A percentile compares a stretch with the other conserved stretches of the same genome.
phyloP scores from a whole-genome alignment of 2,888 invertebrate species.

The Tryphoninae sp. region DNA sequence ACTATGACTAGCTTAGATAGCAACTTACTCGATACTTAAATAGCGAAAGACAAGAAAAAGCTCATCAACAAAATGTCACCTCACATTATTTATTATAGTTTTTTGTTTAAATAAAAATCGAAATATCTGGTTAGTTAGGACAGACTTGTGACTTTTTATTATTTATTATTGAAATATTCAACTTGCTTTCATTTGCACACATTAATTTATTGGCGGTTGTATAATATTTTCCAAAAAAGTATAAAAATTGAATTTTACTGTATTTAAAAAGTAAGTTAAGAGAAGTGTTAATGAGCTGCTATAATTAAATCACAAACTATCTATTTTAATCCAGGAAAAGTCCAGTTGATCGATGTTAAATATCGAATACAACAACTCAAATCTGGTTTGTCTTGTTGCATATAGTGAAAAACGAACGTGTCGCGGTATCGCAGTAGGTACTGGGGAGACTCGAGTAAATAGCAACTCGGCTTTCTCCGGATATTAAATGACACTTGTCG shows the following conservation, averaged over 20 bases:
- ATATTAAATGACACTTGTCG: conserved; percentile 54
- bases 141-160: too few relatives aligned
- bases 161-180: too few relatives aligned
- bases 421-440: neutral
- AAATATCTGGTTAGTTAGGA: too few relatives aligned
- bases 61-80: neutral
- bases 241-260: neutral
- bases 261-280: neutral
- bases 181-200: too few relatives aligned
- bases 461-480: conserved; percentile 9
- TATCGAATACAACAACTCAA: too few relatives aligned
- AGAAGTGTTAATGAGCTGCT: neutral
- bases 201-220: too few relatives aligned
- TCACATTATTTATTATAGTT: too few relatives aligned
- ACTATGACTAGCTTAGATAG: neutral
- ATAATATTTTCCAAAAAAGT: neutral
- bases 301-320: too few relatives aligned
- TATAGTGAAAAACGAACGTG: neutral
- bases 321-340: too few relatives aligned
- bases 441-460: conserved; percentile 7
- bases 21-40: neutral
- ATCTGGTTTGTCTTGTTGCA: too few relatives aligned
- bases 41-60: neutral
- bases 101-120: too few relatives aligned
- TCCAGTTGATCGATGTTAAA: too few relatives aligned